Percentiles rank a stretch among this genome's conserved stretches.
Conservation (phyloP, 2,797 vertebrate species). For the Muscicapa striata region DNA sequence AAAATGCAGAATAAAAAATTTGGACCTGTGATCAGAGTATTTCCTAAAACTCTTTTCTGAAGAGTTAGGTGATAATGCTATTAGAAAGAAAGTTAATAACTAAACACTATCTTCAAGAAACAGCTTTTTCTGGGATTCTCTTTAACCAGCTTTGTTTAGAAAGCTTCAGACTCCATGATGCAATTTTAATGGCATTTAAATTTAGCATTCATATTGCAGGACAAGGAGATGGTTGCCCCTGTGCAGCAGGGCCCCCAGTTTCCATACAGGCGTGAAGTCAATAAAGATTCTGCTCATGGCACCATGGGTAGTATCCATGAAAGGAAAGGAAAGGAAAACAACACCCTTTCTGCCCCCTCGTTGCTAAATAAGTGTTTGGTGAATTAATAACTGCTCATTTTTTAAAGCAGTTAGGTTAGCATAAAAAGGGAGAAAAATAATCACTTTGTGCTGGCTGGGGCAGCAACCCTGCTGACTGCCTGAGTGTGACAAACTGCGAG, state of each 20-base stretch:
- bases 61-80: neutral
- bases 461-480: neutral
- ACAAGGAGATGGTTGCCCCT: neutral
- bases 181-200: constrained; percentile 39
- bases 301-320: neutral
- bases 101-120: neutral
- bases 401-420: neutral
- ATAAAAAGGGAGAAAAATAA: neutral
- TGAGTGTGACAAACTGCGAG: neutral
- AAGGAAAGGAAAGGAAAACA: neutral
- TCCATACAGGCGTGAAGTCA: neutral
- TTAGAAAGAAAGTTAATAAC: neutral
- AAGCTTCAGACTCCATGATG: neutral
- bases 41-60: neutral
- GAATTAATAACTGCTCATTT: neutral
- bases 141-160: constrained; percentile 16
- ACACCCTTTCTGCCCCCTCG: neutral
- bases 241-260: neutral
- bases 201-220: constrained; percentile 19
- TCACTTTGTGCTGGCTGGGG: neutral
- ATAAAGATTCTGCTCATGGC: neutral
- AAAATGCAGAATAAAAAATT: neutral
- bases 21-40: neutral
- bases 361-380: neutral
- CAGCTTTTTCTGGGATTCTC: neutral